phyloP scores from a whole-genome alignment of 2,888 invertebrate genomes.

The Cheilosia pagana region DNA sequence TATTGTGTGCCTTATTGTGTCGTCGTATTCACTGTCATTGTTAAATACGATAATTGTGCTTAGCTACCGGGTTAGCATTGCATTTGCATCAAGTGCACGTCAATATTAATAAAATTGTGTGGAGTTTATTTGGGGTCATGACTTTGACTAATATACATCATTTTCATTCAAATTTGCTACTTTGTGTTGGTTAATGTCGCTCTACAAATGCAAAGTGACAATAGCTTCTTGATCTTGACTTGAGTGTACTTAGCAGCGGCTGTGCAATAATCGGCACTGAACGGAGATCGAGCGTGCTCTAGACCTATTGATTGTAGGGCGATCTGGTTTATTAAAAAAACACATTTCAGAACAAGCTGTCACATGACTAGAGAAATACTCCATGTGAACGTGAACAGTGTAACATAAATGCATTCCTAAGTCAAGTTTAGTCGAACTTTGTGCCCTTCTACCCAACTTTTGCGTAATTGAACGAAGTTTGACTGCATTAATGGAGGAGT shows the following conservation, averaged over 20 bases:
- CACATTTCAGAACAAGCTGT: no score
- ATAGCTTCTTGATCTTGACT: conserved; percentile 9
- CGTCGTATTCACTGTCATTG: conserved; percentile 60
- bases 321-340: no score
- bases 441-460: no score
- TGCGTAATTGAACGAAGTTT: no score
- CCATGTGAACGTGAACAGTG: no score
- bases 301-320: no score
- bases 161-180: conserved; percentile 5
- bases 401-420: no score
- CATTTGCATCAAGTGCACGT: conserved; percentile 62
- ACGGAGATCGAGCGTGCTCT: no score
- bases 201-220: neutral
- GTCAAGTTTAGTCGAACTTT: no score
- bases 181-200: neutral
- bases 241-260: neutral
- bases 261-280: no score
- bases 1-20: conserved; percentile 42
- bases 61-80: conserved; percentile 46
- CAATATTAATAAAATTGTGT: conserved; percentile 61
- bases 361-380: no score
- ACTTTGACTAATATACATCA: conserved; percentile 12
- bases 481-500: no score
- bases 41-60: conserved; percentile 52
- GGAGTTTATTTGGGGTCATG: conserved; percentile 47